phyloP scores from a whole-genome alignment of 2,888 invertebrate genomes.

The Mythimna lalbum region DNA sequence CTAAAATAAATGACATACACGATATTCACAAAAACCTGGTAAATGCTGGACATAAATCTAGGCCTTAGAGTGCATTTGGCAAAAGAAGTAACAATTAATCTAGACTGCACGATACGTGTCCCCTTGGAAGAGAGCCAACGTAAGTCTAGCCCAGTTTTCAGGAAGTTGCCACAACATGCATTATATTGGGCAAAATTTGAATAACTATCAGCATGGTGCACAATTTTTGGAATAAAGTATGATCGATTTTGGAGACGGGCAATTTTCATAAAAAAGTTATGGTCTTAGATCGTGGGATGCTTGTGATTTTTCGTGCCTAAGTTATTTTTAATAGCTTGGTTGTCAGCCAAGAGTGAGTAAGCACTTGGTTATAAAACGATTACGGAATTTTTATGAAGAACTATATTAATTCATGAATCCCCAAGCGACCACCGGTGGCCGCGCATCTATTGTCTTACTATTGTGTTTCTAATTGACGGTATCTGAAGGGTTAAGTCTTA shows the following conservation, averaged over 20 bases:
- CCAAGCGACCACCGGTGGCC: no score
- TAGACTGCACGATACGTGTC: constrained; percentile 73
- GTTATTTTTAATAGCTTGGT: constrained; percentile 40
- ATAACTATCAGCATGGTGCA: constrained; percentile 59
- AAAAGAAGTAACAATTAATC: constrained; percentile 86
- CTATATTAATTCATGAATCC: no score
- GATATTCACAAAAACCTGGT: constrained; percentile 71
- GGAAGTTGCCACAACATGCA: constrained; percentile 69
- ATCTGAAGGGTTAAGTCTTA: no score
- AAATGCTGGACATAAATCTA: constrained; percentile 75
- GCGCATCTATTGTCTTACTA: no score
- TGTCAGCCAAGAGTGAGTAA: constrained; percentile 22
- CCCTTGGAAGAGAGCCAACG: constrained; percentile 79
- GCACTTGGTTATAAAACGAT: neutral
- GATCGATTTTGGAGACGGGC: constrained; percentile 50
- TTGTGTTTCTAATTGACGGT: no score
- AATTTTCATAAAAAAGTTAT: constrained; percentile 42
- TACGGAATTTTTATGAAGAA: constrained; percentile 5
- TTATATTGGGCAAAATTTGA: constrained; percentile 62
- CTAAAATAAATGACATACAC: constrained; percentile 67
- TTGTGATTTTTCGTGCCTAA: constrained; percentile 17
- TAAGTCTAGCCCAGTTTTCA: constrained; percentile 60
- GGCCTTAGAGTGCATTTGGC: constrained; percentile 81
- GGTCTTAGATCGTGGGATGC: constrained; percentile 3
- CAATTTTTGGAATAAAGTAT: constrained; percentile 59